Evolutionary conservation across 2,888 invertebrate species (phyloP).

Genomic region (Allacma fusca): DNA sequence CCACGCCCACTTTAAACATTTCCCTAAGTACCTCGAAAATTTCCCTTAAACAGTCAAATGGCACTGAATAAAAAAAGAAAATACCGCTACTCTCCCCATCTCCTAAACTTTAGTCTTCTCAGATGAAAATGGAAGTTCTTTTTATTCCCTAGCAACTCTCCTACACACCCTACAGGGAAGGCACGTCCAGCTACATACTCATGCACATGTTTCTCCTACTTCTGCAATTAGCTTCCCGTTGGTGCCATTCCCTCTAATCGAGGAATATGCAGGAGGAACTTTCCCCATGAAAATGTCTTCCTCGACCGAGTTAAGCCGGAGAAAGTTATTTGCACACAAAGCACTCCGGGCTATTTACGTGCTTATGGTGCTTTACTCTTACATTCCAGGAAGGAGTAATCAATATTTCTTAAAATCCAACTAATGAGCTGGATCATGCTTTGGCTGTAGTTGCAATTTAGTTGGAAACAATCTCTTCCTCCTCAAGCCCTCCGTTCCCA

Average conservation of each 20-base stretch:
- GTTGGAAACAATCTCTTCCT: not conserved
- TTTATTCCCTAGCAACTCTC: too few relatives aligned
- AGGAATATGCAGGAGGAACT: not conserved
- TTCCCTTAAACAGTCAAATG: not conserved
- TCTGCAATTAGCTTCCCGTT: too few relatives aligned
- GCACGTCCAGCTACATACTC: too few relatives aligned
- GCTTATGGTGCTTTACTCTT: constrained; percentile 19
- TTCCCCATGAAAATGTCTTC: not conserved
- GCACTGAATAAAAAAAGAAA: not conserved
- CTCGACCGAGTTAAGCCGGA: not conserved
- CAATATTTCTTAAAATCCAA: constrained; percentile 22
- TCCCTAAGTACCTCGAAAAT: not conserved
- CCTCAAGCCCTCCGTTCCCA: not conserved
- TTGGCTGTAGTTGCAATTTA: not conserved
- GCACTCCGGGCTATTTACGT: constrained; percentile 34
- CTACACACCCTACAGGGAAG: too few relatives aligned
- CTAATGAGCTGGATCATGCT: constrained; percentile 18
- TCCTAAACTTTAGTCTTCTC: too few relatives aligned
- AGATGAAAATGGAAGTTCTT: too few relatives aligned
- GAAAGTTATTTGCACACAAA: constrained; percentile 38
- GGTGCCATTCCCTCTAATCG: too few relatives aligned
- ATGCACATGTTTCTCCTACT: too few relatives aligned
- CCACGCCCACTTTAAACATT: not conserved
- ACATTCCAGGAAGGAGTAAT: not conserved
- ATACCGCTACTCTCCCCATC: not conserved